phyloP scores from a whole-genome alignment of 1,140 invertebrate genomes.

The Mylabris phalerata region DNA sequence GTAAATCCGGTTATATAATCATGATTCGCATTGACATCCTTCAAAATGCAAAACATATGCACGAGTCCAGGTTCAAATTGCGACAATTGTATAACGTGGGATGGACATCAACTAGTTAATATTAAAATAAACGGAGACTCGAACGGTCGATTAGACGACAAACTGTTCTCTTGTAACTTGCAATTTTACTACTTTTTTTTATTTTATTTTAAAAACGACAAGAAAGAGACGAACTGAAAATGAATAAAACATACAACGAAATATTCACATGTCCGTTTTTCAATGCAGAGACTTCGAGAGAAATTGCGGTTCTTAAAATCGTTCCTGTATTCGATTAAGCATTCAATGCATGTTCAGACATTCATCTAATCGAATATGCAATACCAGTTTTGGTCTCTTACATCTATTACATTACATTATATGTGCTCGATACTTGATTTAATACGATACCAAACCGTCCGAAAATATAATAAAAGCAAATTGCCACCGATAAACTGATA shows the following conservation, averaged over 20 bases:
- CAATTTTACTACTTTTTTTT: too few relatives aligned
- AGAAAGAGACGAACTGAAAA: too few relatives aligned
- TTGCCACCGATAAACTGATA: too few relatives aligned
- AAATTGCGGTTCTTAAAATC: slow-evolving; percentile 17
- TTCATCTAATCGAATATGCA: slow-evolving; percentile 18
- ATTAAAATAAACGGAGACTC: too few relatives aligned
- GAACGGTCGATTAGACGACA: too few relatives aligned
- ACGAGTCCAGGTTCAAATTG: slow-evolving; percentile 8
- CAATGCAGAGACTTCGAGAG: slow-evolving; percentile 9
- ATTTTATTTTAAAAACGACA: too few relatives aligned
- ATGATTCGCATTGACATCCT: slow-evolving; percentile 18
- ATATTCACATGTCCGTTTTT: slow-evolving; percentile 12
- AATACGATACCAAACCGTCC: too few relatives aligned
- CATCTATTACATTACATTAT: slow-evolving; percentile 16
- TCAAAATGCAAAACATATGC: slow-evolving; percentile 15
- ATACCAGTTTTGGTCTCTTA: slow-evolving; percentile 12
- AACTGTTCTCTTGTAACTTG: too few relatives aligned
- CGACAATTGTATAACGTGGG: slow-evolving; percentile 10
- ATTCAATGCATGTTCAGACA: slow-evolving; percentile 9
- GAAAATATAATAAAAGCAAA: too few relatives aligned
- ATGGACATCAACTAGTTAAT: background rate
- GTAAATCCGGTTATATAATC: slow-evolving; percentile 23
- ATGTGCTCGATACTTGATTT: too few relatives aligned
- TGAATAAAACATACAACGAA: slow-evolving; percentile 14
- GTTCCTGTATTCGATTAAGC: background rate